Base-by-base conservation (phyloP, 2,113 vertebrate genomes). In the Pterophyllum scalare region DNA sequence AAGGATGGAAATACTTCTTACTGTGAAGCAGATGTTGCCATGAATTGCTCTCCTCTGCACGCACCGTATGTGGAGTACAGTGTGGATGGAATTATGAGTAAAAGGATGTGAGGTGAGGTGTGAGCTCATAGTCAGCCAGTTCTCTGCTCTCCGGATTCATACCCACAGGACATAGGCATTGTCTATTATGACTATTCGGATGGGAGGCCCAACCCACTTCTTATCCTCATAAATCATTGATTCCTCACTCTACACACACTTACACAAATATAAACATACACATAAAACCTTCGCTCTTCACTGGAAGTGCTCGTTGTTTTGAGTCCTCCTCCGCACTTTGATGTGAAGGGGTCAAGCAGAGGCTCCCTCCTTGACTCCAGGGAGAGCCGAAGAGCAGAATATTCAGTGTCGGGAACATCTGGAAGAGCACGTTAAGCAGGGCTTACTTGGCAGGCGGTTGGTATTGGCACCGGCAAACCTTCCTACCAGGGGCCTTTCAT, bases 401-500 rank as follows among this genome's bases (percentile, higher is more conserved):
- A 86, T 83, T 87, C 88, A 72, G 76, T 46, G 38, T 83, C 14
- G 1, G 77, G 57, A 92, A 93, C 92, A 93, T 94, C 93, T 94
- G 93, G 92, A 87, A 49, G 81, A 81, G 67, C 33, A 59, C 60
- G 61, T 84, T 82, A 35, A 88, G 88, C 83, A 82, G 80, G 60
- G 58, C 85, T 62, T 33, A 56, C 91, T 93, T 92, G 91, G 93
- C 91, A 87, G 92, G 89, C 75, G 80, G 86, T 77, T 81, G 87
- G 80, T 90, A 58, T 91, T 91, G 93, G 91, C 92, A 91, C 62
- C 22, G 52, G 62, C 87, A 75, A n/a, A 77, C 78, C 88, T 82
- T 89, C 93, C 92, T 87, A 87, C 90, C 82, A 79, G 90, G 80
- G 49, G 83, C 83, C 94, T 94, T 94, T 94, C 91, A 94, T 94